Evolutionary conservation across 2,888 invertebrate species (phyloP).

Genomic region (Ceriagrion tenellum): DNA sequence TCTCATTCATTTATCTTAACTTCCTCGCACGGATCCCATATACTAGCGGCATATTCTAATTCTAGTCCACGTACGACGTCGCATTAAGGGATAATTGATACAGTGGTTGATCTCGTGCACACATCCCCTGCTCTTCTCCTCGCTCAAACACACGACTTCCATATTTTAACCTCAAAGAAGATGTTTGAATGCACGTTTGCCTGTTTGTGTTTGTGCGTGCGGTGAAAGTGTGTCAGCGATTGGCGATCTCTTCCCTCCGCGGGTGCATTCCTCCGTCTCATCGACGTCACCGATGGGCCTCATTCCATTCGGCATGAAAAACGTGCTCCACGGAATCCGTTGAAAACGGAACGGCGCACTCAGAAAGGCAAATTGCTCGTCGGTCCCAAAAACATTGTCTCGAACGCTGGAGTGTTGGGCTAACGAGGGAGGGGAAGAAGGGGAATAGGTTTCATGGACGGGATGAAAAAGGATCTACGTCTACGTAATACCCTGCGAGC

Average conservation of each 20-base stretch:
- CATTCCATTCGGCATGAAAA: not conserved
- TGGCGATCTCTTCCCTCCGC: not conserved
- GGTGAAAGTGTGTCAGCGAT: conserved; percentile 11
- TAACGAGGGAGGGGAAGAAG: too few relatives aligned
- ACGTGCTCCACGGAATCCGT: not conserved
- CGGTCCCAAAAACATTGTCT: not conserved
- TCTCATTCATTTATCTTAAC: too few relatives aligned
- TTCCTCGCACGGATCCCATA: too few relatives aligned
- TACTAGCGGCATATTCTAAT: too few relatives aligned
- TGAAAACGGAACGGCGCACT: not conserved
- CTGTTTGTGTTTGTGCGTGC: too few relatives aligned
- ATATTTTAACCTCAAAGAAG: not conserved
- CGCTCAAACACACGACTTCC: not conserved
- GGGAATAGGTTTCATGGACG: too few relatives aligned
- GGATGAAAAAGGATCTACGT: too few relatives aligned
- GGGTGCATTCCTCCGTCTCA: not conserved
- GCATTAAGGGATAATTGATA: too few relatives aligned
- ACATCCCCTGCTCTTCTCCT: not conserved
- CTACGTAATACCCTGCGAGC: too few relatives aligned
- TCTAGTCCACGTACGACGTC: too few relatives aligned
- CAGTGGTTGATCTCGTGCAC: too few relatives aligned
- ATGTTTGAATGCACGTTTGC: not conserved
- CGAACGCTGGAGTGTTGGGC: too few relatives aligned
- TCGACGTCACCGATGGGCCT: not conserved
- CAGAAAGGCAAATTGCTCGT: not conserved